phyloP scores from a whole-genome alignment of 1,140 invertebrate species.

The Halyomorpha halys region DNA sequence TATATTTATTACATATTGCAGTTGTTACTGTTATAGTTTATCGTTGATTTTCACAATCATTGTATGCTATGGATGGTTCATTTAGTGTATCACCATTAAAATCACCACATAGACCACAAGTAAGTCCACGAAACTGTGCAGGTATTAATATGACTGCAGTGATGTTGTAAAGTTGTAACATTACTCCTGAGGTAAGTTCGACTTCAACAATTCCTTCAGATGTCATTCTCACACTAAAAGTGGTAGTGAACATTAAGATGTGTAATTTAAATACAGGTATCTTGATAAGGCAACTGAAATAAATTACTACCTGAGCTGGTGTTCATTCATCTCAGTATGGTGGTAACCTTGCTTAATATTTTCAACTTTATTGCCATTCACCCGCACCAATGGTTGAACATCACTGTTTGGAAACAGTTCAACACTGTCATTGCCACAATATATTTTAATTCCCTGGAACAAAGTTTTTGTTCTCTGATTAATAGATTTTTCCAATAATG shows the following conservation, averaged over 20 bases:
- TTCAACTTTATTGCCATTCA: conserved; percentile 21
- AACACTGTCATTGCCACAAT: conserved; percentile 3
- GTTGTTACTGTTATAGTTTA: no score
- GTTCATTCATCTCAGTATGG: neutral
- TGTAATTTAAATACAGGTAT: no score
- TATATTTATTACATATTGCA: no score
- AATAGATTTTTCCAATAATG: no score
- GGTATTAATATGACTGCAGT: conserved; percentile 32
- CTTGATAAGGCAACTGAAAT: no score
- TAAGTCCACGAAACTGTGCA: conserved; percentile 31
- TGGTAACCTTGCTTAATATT: conserved; percentile 15
- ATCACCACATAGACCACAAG: conserved; percentile 34
- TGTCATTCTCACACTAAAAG: conserved; percentile 26
- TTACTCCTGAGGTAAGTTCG: conserved; percentile 30
- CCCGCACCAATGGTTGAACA: neutral
- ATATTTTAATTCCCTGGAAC: conserved; percentile 3
- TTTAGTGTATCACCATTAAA: conserved; percentile 33
- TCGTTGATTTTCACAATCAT: conserved; percentile 9
- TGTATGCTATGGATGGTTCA: conserved; percentile 26
- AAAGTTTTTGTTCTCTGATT: no score
- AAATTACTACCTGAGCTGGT: neutral
- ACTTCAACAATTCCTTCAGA: conserved; percentile 31
- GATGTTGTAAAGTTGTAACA: conserved; percentile 32
- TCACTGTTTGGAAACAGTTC: conserved; percentile 7
- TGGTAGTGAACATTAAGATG: neutral